Evolutionary conservation across 1,140 invertebrate genomes (phyloP).

Genomic region (Laodelphax striatellus): DNA sequence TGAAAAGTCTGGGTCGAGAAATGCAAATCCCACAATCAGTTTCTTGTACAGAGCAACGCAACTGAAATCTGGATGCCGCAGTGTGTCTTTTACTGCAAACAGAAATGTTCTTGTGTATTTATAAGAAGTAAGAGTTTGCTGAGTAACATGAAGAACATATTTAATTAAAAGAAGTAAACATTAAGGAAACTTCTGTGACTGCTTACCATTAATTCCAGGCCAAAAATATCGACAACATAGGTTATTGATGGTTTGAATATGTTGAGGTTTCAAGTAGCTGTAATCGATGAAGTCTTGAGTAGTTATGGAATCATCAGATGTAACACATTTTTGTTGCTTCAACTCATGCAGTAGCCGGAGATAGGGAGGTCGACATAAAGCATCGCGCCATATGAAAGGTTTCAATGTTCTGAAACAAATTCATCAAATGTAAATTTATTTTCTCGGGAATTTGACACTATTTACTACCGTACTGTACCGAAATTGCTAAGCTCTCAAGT

Average conservation of each 20-base stretch:
- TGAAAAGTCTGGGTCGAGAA: constrained; percentile 70
- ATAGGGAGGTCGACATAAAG: constrained; percentile 16
- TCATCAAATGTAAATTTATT: constrained; percentile 22
- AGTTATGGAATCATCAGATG: neutral
- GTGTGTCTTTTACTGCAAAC: constrained; percentile 67
- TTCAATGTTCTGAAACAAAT: constrained; percentile 25
- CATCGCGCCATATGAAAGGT: neutral
- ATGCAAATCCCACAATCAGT: constrained; percentile 75
- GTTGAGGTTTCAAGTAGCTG: constrained; percentile 74
- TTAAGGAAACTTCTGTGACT: neutral
- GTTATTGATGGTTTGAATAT: constrained; percentile 76
- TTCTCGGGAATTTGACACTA: too few species aligned
- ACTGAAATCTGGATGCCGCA: constrained; percentile 86
- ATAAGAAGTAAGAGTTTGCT: too few species aligned
- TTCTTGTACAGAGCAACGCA: constrained; percentile 78
- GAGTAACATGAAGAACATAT: too few species aligned
- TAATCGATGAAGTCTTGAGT: constrained; percentile 54
- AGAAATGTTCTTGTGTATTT: neutral
- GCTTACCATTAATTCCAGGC: constrained; percentile 80
- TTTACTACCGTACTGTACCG: constrained; percentile 36
- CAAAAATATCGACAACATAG: constrained; percentile 76
- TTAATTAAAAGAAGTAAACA: neutral
- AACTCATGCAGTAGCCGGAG: constrained; percentile 26
- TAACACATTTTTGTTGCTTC: neutral
- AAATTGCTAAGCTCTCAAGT: constrained; percentile 52